Conservation (phyloP, 2,888 invertebrate species). For the Ctenicera cuprea region DNA sequence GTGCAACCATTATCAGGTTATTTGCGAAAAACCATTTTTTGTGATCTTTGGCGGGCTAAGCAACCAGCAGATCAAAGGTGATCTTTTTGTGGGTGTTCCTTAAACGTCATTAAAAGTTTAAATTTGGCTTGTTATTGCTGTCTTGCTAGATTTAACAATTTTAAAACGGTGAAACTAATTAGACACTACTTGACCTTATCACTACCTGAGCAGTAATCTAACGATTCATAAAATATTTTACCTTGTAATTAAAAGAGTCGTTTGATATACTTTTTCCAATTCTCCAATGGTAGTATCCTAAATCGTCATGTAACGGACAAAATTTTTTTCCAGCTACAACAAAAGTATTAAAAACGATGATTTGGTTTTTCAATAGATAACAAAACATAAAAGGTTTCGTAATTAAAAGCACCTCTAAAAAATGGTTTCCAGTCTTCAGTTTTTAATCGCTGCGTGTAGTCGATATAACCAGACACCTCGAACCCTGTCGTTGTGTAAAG, state of each 20-base stretch:
- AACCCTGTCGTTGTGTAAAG: slow-evolving; percentile 81
- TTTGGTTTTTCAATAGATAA: background rate
- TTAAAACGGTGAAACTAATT: too few species aligned
- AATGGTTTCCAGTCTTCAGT: slow-evolving; percentile 86
- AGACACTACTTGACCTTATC: too few species aligned
- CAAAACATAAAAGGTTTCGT: background rate
- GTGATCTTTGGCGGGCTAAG: too few species aligned
- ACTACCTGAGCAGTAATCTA: too few species aligned
- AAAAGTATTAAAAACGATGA: too few species aligned
- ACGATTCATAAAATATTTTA: slow-evolving; percentile 68
- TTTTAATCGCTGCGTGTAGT: slow-evolving; percentile 83
- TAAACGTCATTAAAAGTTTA: too few species aligned
- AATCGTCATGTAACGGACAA: slow-evolving; percentile 81
- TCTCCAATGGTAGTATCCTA: slow-evolving; percentile 88
- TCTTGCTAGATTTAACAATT: too few species aligned
- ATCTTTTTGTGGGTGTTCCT: too few species aligned
- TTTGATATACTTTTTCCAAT: slow-evolving; percentile 82
- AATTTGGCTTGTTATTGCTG: too few species aligned
- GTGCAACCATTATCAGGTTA: too few species aligned
- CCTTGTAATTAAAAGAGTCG: slow-evolving; percentile 86
- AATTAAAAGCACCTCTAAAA: slow-evolving; percentile 74
- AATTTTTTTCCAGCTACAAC: slow-evolving; percentile 73
- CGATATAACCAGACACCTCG: slow-evolving; percentile 91
- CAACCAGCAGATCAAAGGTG: too few species aligned
- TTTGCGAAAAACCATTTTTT: too few species aligned